phyloP scores from a whole-genome alignment of 2,113 vertebrate species.

The Thunnus thynnus region DNA sequence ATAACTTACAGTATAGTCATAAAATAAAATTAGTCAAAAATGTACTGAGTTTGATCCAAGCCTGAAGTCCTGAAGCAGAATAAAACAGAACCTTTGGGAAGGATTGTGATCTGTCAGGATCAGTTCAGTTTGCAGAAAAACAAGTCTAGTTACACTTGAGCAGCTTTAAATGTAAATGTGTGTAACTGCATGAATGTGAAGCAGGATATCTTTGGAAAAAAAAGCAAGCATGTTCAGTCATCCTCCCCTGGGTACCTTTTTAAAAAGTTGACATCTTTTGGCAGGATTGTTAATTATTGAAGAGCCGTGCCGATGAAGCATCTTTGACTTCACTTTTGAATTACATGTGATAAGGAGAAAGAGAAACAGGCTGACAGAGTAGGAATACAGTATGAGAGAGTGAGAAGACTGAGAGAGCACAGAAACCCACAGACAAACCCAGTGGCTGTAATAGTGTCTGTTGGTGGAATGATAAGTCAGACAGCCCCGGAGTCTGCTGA shows the following conservation, averaged over 20 bases:
- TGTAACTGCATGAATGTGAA: constrained; percentile 13
- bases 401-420: constrained; percentile 37
- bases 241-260: background rate
- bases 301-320: background rate
- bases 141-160: constrained; percentile 7
- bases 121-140: background rate
- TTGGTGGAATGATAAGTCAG: constrained; percentile 78
- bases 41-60: constrained; percentile 13
- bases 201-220: background rate
- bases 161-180: constrained; percentile 35
- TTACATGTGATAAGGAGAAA: constrained; percentile 17
- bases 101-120: constrained; percentile 18
- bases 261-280: constrained; percentile 29
- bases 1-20: constrained; percentile 20
- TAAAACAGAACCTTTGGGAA: background rate
- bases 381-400: constrained; percentile 35
- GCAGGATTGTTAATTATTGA: constrained; percentile 44
- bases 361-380: constrained; percentile 35
- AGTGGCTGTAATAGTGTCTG: constrained; percentile 77
- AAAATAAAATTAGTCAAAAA: constrained; percentile 39
- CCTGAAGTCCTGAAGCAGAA: constrained; percentile 22
- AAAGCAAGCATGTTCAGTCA: background rate
- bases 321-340: constrained; percentile 41
- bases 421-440: constrained; percentile 71
- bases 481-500: constrained; percentile 74